Percentiles rank a stretch among this genome's conserved stretches.
Conservation (phyloP, 2,888 invertebrate species). For the Odontomyia ornata region DNA sequence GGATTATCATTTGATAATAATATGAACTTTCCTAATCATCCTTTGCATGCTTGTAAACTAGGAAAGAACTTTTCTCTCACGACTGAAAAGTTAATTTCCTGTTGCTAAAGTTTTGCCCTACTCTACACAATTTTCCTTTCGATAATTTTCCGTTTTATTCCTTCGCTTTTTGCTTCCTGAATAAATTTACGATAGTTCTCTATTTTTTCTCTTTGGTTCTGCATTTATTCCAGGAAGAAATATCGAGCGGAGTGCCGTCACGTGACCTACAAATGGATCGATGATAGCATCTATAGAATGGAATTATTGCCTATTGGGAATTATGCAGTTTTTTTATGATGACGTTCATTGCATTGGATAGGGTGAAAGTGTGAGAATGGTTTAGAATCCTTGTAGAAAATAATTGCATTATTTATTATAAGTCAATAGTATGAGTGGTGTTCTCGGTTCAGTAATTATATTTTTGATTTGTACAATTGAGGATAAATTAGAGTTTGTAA, state of each 20-base stretch:
- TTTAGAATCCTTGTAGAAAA: background rate
- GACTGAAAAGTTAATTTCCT: slow-evolving; percentile 17
- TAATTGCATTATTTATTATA: background rate
- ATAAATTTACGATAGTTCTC: background rate
- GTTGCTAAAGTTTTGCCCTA: slow-evolving; percentile 15
- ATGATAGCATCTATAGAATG: slow-evolving; percentile 54
- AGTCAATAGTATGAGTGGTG: background rate
- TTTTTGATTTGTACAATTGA: background rate
- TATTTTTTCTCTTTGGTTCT: background rate
- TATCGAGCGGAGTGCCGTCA: slow-evolving; percentile 58
- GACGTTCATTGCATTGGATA: background rate
- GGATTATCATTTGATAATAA: too few relatives aligned
- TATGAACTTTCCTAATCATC: too few relatives aligned
- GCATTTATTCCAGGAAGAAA: slow-evolving; percentile 53
- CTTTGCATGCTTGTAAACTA: background rate
- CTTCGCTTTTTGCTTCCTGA: slow-evolving; percentile 4
- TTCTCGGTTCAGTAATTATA: background rate
- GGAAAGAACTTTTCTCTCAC: slow-evolving; percentile 19
- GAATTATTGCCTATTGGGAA: slow-evolving; percentile 45
- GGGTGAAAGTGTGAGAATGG: background rate
- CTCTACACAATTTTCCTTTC: background rate
- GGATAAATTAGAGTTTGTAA: background rate
- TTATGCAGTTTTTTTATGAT: slow-evolving; percentile 48
- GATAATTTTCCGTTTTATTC: slow-evolving; percentile 31
- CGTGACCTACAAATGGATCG: slow-evolving; percentile 57